Evolutionary conservation across 1,140 invertebrate species (phyloP).

Genomic region (Cepaea nemoralis): DNA sequence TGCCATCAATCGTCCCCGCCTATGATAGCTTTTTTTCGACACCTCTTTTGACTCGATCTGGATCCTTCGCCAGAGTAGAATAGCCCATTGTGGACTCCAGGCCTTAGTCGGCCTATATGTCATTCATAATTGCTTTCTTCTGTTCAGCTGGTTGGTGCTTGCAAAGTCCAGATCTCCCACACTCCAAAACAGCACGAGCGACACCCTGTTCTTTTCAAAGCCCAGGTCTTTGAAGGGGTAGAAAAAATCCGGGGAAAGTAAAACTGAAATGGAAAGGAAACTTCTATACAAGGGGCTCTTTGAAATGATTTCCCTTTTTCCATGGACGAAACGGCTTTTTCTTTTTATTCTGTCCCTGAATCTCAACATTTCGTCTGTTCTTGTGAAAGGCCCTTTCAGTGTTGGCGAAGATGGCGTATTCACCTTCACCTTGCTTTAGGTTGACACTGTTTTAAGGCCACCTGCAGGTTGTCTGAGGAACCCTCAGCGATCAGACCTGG

Average conservation of each 20-base stretch:
- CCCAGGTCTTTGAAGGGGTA: background rate
- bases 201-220: background rate
- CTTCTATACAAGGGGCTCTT: background rate
- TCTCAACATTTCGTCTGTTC: background rate
- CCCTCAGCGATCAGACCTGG: too few relatives aligned
- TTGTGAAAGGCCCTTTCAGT: background rate
- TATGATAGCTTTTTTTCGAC: background rate
- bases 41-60: background rate
- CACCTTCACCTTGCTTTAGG: background rate
- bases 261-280: background rate
- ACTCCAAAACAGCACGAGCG: conserved; percentile 15
- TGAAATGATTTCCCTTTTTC: background rate
- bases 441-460: background rate
- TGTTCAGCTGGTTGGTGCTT: background rate
- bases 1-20: conserved; percentile 1
- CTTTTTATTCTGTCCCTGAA: too few relatives aligned
- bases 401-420: background rate
- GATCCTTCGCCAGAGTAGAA: background rate
- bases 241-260: background rate
- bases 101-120: conserved; percentile 13
- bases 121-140: conserved; percentile 24
- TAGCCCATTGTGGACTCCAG: background rate
- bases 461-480: background rate
- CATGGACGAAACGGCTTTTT: background rate
- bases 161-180: background rate